Percentiles rank a stretch among this genome's conserved stretches.
Evolutionary conservation across 2,113 vertebrate species (phyloP).

Genomic region (Arvicanthis niloticus): DNA sequence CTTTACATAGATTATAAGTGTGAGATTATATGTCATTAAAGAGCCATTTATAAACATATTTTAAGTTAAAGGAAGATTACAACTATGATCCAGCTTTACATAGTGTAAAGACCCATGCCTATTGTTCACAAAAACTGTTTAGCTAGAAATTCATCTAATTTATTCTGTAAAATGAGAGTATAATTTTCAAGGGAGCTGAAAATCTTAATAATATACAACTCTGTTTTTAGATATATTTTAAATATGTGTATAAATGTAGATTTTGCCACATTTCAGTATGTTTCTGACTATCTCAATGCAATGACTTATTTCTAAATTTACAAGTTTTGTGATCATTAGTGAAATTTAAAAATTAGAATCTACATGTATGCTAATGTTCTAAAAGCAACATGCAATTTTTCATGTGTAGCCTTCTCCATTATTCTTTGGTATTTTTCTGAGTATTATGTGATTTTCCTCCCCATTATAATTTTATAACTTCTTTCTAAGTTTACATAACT

Average conservation of each 20-base stretch:
- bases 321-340: background rate
- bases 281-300: background rate
- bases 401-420: background rate
- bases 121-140: background rate
- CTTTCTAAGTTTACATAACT: background rate
- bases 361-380: background rate
- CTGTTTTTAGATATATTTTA: background rate
- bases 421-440: background rate
- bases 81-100: background rate
- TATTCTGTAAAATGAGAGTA: background rate
- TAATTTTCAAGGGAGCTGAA: background rate
- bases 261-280: background rate
- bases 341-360: background rate
- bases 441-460: background rate
- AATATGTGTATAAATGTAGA: background rate
- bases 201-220: background rate
- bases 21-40: constrained; percentile 22
- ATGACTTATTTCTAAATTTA: background rate
- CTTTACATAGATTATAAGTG: constrained; percentile 21
- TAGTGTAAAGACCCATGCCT: background rate
- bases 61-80: background rate
- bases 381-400: background rate
- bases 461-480: background rate
- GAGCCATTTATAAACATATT: constrained; percentile 46
- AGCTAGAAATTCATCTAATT: background rate